Evolutionary conservation across 2,113 vertebrate genomes (phyloP).

Genomic region (Esox niger): DNA sequence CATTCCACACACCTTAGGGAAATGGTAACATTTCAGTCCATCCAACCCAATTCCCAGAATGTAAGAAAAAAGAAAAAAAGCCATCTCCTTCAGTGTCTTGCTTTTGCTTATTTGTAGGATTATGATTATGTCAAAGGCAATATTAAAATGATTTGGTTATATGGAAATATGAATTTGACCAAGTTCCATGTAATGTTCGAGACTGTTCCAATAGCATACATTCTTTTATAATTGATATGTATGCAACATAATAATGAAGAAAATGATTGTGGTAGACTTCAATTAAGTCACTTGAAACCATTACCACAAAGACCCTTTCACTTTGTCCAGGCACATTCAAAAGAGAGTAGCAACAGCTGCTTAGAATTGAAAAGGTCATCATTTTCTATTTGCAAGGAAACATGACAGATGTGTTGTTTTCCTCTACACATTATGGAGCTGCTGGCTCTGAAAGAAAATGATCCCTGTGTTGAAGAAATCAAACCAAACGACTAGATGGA

Average conservation of each 20-base stretch:
- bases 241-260: no score
- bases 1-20: not conserved
- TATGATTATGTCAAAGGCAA: not conserved
- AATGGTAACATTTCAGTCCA: not conserved
- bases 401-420: constrained; percentile 47
- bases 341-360: constrained; percentile 44
- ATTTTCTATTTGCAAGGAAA: constrained; percentile 38
- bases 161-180: not conserved
- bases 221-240: no score
- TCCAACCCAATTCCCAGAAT: not conserved
- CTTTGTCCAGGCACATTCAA: constrained; percentile 25
- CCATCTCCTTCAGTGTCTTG: not conserved
- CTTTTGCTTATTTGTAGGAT: not conserved
- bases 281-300: constrained; percentile 17
- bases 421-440: constrained; percentile 31
- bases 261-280: no score
- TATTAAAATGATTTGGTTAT: not conserved
- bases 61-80: not conserved
- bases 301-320: constrained; percentile 30
- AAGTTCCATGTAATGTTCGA: not conserved
- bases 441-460: constrained; percentile 28
- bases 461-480: constrained; percentile 31
- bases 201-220: not conserved
- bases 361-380: constrained; percentile 48
- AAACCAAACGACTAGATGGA: constrained; percentile 30